These are phyloP conservation scores for Zoanthus sociatus DNA, from an alignment of 92 coral and sea anemone species.

Conservation along the genomic window DNA sequence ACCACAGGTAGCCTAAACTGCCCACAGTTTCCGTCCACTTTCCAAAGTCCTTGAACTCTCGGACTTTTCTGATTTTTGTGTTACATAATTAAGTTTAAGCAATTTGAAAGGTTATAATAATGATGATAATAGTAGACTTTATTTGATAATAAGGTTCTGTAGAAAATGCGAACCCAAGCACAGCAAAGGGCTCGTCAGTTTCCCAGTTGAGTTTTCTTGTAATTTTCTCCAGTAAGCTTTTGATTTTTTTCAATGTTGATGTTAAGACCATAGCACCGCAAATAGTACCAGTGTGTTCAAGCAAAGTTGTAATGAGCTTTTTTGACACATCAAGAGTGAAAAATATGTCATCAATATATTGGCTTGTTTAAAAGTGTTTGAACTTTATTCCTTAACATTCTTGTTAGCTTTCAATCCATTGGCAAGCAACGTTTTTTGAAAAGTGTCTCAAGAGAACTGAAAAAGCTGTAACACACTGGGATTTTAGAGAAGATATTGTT, in stretches of 20 bases:
- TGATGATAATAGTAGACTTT: background rate
- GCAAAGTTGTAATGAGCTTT: background rate
- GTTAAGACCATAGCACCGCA: constrained; percentile 27
- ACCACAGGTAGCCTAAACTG: background rate
- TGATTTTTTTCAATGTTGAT: constrained; percentile 32
- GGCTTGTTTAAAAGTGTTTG: constrained; percentile 7
- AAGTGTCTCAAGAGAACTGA: too few relatives aligned
- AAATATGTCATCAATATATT: constrained; percentile 18
- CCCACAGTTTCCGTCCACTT: constrained; percentile 45
- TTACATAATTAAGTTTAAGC: constrained; percentile 14
- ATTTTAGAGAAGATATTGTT: too few relatives aligned
- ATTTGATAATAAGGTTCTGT: too few relatives aligned
- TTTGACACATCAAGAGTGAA: background rate
- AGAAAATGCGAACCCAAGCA: constrained; percentile 30
- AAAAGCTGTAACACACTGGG: too few relatives aligned
- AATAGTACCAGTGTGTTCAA: background rate
- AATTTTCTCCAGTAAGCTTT: constrained; percentile 33
- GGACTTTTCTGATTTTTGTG: constrained; percentile 19
- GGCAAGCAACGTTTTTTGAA: background rate
- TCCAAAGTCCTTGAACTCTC: constrained; percentile 47
- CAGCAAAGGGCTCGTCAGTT: constrained; percentile 32
- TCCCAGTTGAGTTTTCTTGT: constrained; percentile 45
- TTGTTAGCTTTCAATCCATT: constrained; percentile 26
- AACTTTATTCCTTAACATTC: constrained; percentile 4
- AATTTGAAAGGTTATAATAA: background rate